Evolutionary conservation across 2,888 invertebrate species (phyloP), one percentile per base, ranked within the genome.

Genomic region (Rhopalosiphum nymphaeae): DNA sequence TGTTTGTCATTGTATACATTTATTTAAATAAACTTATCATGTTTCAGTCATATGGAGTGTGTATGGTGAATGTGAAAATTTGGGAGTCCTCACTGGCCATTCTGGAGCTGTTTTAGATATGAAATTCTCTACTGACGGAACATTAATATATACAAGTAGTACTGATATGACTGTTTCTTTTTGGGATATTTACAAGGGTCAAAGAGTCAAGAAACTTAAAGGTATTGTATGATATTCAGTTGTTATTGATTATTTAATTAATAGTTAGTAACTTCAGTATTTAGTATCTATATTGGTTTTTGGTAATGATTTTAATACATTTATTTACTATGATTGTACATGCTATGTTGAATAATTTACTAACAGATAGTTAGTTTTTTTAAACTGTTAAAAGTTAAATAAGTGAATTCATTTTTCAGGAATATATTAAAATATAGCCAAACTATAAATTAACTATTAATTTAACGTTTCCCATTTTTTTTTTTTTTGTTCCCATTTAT

Each of bases 21-120:
- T 91, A 42, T 95, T 95, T 95, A 94, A 49, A 53, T 95, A 96
- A 36, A 78, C 21, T 78, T 36, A 78, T 9, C 21, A 67, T 97
- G 96, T 96, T 96, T 94, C 96, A 98, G 98, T 97, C 96, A 96
- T 99, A 95, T 99, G 99, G 99, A 98, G 98, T 96, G 99, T 99
- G 1, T 99, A 99, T 95, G 99, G 99, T 0, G 99, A 99, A 96
- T 99, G 99, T 96, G 99, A 99, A 95, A 99, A 99, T 96, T 97
- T 99, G 95, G 98, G 98, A 95, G 97, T 98, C 44, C 97, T 99
- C 97, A 97, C 97, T 42, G 99, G 99, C 0, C 99, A 99, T 96
- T 98, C 98, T 0, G 99, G 99, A 1, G 99, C 99, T 3, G 97
- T 99, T 3, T 97, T 99, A 97, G 99, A 99, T 96, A 96, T 99